A percentile compares a stretch with the other conserved stretches of the same genome.
Conservation (phyloP, 2,888 invertebrate genomes). For the Mantis religiosa region DNA sequence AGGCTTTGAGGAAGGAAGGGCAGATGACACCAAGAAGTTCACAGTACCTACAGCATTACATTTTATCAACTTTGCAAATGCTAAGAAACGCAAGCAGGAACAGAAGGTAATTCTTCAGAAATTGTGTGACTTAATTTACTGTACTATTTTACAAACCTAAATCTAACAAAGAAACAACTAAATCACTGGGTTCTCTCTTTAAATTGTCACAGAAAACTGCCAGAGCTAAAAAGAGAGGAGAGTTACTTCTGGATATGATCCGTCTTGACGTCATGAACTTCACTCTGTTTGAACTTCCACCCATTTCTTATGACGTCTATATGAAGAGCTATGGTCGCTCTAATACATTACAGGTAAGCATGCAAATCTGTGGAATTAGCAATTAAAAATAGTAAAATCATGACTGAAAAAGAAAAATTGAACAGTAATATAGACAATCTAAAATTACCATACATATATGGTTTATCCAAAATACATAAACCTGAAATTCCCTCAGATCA, state of each 20-base stretch:
- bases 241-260: slow-evolving; percentile 63
- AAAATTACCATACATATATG: no score
- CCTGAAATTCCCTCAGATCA: no score
- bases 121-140: not conserved
- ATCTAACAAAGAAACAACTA: not conserved
- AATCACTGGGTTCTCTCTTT: not conserved
- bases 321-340: slow-evolving; percentile 66
- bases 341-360: slow-evolving; percentile 60
- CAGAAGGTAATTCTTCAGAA: slow-evolving; percentile 36
- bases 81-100: slow-evolving; percentile 38
- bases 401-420: no score
- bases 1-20: slow-evolving; percentile 51
- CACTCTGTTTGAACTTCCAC: slow-evolving; percentile 64
- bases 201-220: slow-evolving; percentile 27
- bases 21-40: slow-evolving; percentile 21
- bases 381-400: no score
- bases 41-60: slow-evolving; percentile 23
- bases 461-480: no score
- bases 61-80: slow-evolving; percentile 39
- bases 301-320: slow-evolving; percentile 68
- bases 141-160: not conserved
- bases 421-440: no score
- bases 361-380: no score
- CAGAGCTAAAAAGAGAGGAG: slow-evolving; percentile 48
- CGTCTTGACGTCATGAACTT: slow-evolving; percentile 60